Evolutionary conservation across 2,888 invertebrate species (phyloP).

Genomic region (Anthrax anthrax): DNA sequence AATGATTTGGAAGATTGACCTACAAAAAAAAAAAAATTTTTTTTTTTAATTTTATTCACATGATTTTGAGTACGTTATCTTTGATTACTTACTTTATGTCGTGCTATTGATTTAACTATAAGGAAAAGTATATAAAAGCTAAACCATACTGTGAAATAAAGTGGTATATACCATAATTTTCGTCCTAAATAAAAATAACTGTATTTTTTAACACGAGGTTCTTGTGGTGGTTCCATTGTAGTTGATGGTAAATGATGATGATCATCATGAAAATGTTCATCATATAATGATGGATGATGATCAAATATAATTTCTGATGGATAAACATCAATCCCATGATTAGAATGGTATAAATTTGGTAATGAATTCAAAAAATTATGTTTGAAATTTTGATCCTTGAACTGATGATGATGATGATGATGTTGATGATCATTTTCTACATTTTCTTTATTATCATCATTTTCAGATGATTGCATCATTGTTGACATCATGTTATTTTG

Average conservation of each 20-base stretch:
- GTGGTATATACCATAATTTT: constrained; percentile 54
- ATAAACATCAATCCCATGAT: constrained; percentile 18
- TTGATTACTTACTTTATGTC: constrained; percentile 41
- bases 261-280: constrained; percentile 20
- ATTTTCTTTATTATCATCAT: constrained; percentile 7
- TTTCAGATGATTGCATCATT: background rate
- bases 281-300: constrained; percentile 17
- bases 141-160: constrained; percentile 51
- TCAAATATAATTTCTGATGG: constrained; percentile 17
- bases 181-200: constrained; percentile 55
- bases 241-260: constrained; percentile 19
- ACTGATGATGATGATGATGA: constrained; percentile 18
- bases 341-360: constrained; percentile 10
- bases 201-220: constrained; percentile 41
- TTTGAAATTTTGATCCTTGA: constrained; percentile 8
- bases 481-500: background rate
- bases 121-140: constrained; percentile 48
- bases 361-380: constrained; percentile 9
- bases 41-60: no score
- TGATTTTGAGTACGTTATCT: no score
- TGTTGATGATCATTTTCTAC: constrained; percentile 17
- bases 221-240: constrained; percentile 25
- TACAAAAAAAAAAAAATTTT: constrained; percentile 13
- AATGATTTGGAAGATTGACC: constrained; percentile 34
- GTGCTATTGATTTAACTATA: constrained; percentile 49